Conservation (phyloP, 2,797 vertebrate genomes). For the Chromobotia macracanthus region DNA sequence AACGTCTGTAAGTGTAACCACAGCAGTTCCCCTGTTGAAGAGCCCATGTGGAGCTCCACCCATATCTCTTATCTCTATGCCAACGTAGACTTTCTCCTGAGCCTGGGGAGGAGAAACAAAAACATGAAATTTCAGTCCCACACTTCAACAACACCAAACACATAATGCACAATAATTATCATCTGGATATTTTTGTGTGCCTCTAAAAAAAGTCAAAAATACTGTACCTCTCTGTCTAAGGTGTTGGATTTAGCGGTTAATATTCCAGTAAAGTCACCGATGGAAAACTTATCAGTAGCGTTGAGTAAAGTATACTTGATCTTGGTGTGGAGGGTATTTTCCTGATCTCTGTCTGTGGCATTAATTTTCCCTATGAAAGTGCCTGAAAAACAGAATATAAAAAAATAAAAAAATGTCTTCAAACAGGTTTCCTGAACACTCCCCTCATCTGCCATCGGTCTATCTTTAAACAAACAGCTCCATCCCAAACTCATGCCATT, state of each 20-base stretch:
- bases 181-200: neutral
- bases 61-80: conserved; percentile 83
- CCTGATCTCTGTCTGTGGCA: conserved; percentile 80
- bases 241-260: conserved; percentile 66
- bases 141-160: neutral
- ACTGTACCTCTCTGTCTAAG: conserved; percentile 84
- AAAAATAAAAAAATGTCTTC: too few species aligned
- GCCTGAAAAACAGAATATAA: conserved; percentile 65
- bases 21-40: conserved; percentile 71
- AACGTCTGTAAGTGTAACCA: conserved; percentile 74
- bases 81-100: conserved; percentile 69
- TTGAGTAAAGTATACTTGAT: conserved; percentile 76
- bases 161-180: neutral
- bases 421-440: neutral
- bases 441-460: neutral
- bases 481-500: neutral
- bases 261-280: conserved; percentile 74
- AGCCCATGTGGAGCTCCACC: conserved; percentile 74
- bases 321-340: conserved; percentile 71
- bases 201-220: neutral
- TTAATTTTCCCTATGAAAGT: conserved; percentile 74
- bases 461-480: neutral
- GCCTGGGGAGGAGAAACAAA: conserved; percentile 66
- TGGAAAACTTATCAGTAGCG: conserved; percentile 66
- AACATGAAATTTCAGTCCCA: neutral